These are phyloP conservation scores for Agriopis marginaria DNA, from an alignment of 2,888 invertebrate species.

Conservation along the genomic window DNA sequence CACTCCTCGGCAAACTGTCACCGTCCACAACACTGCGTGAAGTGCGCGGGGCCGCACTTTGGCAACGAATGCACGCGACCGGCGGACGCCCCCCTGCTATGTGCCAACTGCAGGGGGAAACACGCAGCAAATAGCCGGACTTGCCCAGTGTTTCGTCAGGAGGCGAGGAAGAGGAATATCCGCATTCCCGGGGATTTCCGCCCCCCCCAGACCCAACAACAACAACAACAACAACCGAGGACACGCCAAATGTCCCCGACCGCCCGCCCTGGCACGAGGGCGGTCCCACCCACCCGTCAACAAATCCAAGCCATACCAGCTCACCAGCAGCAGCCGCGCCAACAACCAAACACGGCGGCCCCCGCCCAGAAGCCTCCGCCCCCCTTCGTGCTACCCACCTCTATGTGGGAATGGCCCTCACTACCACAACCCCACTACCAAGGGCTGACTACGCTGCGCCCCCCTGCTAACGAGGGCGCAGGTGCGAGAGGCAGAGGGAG, in stretches of 20 bases:
- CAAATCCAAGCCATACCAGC: no score
- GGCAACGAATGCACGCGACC: constrained; percentile 32
- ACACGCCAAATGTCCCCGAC: no score
- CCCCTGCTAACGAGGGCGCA: no score
- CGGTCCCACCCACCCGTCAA: no score
- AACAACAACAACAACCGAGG: no score
- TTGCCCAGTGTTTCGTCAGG: constrained; percentile 11
- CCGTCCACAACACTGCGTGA: constrained; percentile 20
- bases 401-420: no score
- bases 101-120: constrained; percentile 33
- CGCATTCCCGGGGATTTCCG: neutral
- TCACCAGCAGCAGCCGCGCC: no score
- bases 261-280: no score
- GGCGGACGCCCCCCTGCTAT: constrained; percentile 21
- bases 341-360: no score
- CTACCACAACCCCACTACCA: neutral
- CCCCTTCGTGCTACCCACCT: no score
- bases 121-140: constrained; percentile 33
- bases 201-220: constrained; percentile 21
- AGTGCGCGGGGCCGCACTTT: constrained; percentile 24
- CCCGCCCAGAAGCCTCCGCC: no score
- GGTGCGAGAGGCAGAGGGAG: neutral
- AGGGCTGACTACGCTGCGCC: neutral
- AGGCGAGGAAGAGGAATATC: constrained; percentile 18
- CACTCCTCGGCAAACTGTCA: constrained; percentile 5